phyloP scores from a whole-genome alignment of 1,140 invertebrate species.

The Polypedilum vanderplanki region DNA sequence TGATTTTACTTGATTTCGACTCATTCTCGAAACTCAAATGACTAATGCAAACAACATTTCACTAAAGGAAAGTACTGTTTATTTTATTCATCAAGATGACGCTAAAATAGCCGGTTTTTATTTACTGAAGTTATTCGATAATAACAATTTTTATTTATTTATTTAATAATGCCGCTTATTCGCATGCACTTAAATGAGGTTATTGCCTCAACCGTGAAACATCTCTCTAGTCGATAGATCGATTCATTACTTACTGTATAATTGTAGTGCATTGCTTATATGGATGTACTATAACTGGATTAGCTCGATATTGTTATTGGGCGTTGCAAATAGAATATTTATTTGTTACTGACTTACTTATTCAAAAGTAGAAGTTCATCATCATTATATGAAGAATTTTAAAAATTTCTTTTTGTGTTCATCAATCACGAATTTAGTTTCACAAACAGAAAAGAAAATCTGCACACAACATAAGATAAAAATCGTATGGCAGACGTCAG shows the following conservation, averaged over 20 bases:
- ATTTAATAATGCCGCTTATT: neutral
- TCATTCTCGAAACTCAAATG: neutral
- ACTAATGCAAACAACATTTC: conserved; percentile 7
- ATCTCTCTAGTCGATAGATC: neutral
- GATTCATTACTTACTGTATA: conserved; percentile 5
- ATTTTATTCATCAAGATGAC: neutral
- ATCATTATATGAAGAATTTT: too few relatives aligned
- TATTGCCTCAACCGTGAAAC: conserved; percentile 2
- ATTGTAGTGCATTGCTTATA: neutral
- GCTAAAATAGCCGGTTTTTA: conserved; percentile 3
- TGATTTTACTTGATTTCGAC: neutral
- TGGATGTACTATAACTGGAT: too few relatives aligned
- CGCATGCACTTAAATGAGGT: conserved; percentile 9
- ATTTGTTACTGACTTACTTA: too few relatives aligned
- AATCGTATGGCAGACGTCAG: neutral
- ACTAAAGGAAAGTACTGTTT: neutral
- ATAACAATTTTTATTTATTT: neutral
- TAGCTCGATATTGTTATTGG: too few relatives aligned
- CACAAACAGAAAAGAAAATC: too few relatives aligned
- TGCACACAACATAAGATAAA: too few relatives aligned
- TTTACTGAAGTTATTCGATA: neutral
- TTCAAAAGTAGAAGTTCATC: too few relatives aligned
- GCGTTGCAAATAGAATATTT: too few relatives aligned
- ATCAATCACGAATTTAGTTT: too few relatives aligned
- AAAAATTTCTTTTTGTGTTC: too few relatives aligned